Evolutionary conservation across 2,888 invertebrate genomes (phyloP).

Genomic region (Tridacna crocea): DNA sequence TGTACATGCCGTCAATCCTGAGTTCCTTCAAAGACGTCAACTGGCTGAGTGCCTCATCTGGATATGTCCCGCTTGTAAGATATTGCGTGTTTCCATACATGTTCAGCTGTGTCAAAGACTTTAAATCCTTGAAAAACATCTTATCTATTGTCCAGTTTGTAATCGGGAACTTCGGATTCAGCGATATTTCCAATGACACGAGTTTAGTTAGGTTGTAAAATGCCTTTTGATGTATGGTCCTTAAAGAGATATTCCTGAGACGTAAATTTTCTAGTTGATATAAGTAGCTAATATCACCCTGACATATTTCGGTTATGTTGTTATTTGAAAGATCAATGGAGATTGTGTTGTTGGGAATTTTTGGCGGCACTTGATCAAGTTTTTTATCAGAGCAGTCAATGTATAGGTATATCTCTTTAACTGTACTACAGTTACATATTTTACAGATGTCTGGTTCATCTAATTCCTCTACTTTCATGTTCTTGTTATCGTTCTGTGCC

Average conservation of each 20-base stretch:
- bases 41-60: conserved; percentile 25
- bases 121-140: conserved; percentile 24
- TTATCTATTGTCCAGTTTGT: conserved; percentile 27
- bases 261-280: background rate
- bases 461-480: no score
- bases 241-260: conserved; percentile 10
- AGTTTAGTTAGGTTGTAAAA: background rate
- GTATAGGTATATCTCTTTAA: background rate
- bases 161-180: conserved; percentile 32
- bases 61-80: conserved; percentile 8
- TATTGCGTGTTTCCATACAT: conserved; percentile 43
- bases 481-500: no score
- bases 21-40: conserved; percentile 21
- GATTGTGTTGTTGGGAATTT: background rate
- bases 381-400: conserved; percentile 1
- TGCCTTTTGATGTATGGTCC: background rate
- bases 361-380: background rate
- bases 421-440: background rate
- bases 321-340: conserved; percentile 5
- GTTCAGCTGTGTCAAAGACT: conserved; percentile 15
- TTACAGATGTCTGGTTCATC: no score
- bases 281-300: background rate
- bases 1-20: conserved; percentile 43
- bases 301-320: background rate
- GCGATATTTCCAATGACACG: conserved; percentile 31